A percentile compares a stretch with the other conserved stretches of the same genome.
These are phyloP conservation scores for Baronia brevicornis DNA, from an alignment of 2,888 invertebrate genomes.

Conservation along the genomic window DNA sequence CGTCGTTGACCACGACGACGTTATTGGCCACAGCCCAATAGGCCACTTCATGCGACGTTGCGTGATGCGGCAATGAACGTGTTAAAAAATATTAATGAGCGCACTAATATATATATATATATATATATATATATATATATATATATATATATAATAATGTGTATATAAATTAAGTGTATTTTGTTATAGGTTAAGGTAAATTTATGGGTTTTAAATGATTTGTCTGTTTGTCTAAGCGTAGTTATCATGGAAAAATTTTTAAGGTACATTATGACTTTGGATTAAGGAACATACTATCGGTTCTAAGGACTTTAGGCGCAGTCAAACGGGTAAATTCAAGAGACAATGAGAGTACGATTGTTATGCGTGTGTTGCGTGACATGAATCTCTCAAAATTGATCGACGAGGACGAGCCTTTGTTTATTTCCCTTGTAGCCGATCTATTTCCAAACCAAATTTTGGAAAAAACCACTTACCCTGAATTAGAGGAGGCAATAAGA, in stretches of 20 bases:
- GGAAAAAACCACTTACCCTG: constrained; percentile 92
- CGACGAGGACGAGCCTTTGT: constrained; percentile 98
- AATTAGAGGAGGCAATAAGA: constrained; percentile 90
- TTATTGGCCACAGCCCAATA: too few species aligned
- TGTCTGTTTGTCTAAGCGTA: background rate
- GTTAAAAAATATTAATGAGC: too few species aligned
- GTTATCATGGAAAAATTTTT: constrained; percentile 3
- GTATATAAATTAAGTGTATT: background rate
- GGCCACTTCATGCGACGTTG: too few species aligned
- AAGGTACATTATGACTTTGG: constrained; percentile 98
- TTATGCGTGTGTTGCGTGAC: constrained; percentile 96
- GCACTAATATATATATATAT: too few species aligned
- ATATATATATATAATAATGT: constrained; percentile 4
- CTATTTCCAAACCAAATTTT: constrained; percentile 95
- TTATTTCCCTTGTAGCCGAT: constrained; percentile 96
- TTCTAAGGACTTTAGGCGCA: constrained; percentile 93
- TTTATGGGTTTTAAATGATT: background rate
- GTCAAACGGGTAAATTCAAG: constrained; percentile 92
- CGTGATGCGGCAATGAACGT: too few species aligned
- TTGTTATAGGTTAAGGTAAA: too few species aligned
- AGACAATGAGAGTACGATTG: constrained; percentile 96
- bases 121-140: too few species aligned
- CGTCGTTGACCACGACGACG: too few species aligned
- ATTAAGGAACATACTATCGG: constrained; percentile 94
- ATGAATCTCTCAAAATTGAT: constrained; percentile 98